phyloP scores from a whole-genome alignment of 2,888 invertebrate species.

The Stramonita haemastoma region DNA sequence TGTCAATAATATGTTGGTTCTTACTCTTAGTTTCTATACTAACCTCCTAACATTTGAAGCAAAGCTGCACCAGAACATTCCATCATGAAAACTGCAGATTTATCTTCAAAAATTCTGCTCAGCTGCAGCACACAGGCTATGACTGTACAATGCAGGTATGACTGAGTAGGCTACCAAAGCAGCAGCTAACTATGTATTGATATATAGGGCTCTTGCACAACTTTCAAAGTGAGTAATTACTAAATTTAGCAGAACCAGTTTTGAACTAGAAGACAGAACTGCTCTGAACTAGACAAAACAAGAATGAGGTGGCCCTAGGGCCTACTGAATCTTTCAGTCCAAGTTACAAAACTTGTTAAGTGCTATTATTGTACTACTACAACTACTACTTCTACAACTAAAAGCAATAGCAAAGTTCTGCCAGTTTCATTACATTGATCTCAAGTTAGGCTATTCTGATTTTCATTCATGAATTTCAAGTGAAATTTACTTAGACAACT shows the following conservation, averaged over 20 bases:
- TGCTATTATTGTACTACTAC: too few relatives aligned
- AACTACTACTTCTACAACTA: too few relatives aligned
- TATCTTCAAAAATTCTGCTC: background rate
- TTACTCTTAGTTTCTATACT: background rate
- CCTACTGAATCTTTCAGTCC: too few relatives aligned
- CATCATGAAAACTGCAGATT: background rate
- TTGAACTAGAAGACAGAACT: background rate
- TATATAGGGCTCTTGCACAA: background rate
- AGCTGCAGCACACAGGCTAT: background rate
- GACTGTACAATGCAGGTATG: background rate
- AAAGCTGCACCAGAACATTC: background rate
- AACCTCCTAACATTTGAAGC: conserved; percentile 5
- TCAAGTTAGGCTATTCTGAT: too few relatives aligned
- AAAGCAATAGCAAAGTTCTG: too few relatives aligned
- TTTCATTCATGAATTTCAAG: too few relatives aligned
- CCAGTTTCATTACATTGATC: too few relatives aligned
- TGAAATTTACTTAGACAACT: too few relatives aligned
- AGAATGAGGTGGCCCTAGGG: background rate
- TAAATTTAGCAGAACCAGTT: background rate
- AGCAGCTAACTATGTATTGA: background rate
- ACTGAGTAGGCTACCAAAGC: background rate
- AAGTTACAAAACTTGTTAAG: too few relatives aligned
- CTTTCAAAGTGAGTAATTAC: conserved; percentile 6
- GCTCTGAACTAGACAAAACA: background rate
- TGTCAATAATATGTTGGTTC: too few relatives aligned